phyloP scores from a whole-genome alignment of 2,113 vertebrate genomes.

The Anoura caudifer region DNA sequence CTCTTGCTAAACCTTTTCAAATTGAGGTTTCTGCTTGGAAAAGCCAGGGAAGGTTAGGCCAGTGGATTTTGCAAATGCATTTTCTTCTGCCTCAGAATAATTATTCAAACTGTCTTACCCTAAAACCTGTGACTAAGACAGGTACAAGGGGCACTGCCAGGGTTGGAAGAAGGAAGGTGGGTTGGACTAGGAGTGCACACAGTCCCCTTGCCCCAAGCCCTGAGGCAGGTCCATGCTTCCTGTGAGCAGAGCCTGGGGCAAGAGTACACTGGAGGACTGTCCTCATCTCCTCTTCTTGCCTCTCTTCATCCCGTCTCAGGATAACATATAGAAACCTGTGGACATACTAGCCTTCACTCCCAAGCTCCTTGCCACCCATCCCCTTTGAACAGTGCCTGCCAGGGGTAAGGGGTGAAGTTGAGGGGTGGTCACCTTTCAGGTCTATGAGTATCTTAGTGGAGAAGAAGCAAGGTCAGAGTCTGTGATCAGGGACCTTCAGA shows the following conservation, averaged over 20 bases:
- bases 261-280: neutral
- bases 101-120: neutral
- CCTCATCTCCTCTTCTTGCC: neutral
- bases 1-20: neutral
- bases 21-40: neutral
- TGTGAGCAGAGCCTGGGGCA: too few relatives aligned
- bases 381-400: neutral
- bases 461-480: neutral
- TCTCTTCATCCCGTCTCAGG: neutral
- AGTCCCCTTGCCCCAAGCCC: neutral
- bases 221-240: too few relatives aligned
- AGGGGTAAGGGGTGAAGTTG: neutral
- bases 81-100: neutral
- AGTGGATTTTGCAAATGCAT: neutral
- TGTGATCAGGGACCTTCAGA: neutral
- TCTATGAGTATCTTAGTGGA: neutral
- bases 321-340: neutral
- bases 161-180: neutral
- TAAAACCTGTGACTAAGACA: neutral
- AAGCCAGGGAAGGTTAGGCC: neutral
- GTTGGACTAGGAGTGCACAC: too few relatives aligned
- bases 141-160: neutral
- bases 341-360: accelerated
- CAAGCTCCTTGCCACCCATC: too few relatives aligned
- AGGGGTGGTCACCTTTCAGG: too few relatives aligned